Conservation (phyloP, 2,113 vertebrate species). For the Mus pahari region DNA sequence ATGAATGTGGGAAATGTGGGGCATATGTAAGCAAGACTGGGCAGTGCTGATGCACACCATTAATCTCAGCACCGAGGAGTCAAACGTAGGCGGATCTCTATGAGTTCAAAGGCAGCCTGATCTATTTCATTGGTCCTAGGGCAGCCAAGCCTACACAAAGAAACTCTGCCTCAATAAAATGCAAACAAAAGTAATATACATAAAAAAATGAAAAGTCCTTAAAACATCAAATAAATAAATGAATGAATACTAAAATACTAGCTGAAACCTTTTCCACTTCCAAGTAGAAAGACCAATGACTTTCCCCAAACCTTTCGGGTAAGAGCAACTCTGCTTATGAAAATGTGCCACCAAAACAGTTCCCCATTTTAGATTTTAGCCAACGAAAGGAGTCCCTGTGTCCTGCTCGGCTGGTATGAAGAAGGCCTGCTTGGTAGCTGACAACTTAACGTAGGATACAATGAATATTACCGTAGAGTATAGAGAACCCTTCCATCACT, state of each 20-base stretch:
- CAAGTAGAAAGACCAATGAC: fast-evolving
- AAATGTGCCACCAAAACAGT: not conserved
- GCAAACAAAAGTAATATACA: not conserved
- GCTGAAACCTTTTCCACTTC: not conserved
- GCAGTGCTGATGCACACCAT: not conserved
- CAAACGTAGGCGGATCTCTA: not conserved
- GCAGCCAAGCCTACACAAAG: not conserved
- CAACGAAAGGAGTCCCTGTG: not conserved
- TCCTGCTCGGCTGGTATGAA: not conserved
- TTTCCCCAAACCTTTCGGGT: not conserved
- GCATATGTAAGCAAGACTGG: not conserved
- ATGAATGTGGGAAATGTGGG: not conserved
- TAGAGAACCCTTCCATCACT: conserved; percentile 97
- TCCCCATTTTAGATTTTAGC: not conserved
- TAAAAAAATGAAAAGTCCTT: not conserved
- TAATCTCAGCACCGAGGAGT: not conserved
- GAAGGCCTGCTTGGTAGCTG: not conserved
- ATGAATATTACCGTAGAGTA: conserved; percentile 92
- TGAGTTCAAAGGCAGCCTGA: not conserved
- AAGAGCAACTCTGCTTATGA: not conserved
- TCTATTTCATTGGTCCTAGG: not conserved
- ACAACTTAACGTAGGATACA: not conserved
- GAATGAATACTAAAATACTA: not conserved
- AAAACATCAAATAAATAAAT: not conserved
- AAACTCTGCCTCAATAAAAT: not conserved